Evolutionary conservation across 2,797 vertebrate species (phyloP).

Genomic region (Coregonus ussuriensis): DNA sequence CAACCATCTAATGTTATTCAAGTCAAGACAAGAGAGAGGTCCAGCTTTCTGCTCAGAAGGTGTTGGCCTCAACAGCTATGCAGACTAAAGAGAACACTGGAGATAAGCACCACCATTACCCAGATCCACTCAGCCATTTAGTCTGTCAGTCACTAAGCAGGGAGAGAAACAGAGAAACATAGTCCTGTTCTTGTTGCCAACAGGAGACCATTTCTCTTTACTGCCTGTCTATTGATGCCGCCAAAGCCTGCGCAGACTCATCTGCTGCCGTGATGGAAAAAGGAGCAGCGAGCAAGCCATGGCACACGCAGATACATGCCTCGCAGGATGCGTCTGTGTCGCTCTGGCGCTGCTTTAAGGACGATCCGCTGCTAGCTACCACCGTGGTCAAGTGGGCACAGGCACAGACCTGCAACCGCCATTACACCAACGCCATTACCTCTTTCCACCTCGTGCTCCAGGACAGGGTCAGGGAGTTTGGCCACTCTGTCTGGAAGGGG

Average conservation of each 20-base stretch:
- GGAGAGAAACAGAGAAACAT: background rate
- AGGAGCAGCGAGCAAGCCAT: background rate
- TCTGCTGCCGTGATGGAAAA: constrained; percentile 15
- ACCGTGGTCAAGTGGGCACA: constrained; percentile 1
- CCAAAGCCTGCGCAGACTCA: constrained; percentile 2
- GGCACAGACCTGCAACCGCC: constrained; percentile 27
- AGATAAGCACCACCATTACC: background rate
- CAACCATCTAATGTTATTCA: background rate
- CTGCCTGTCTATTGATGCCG: background rate
- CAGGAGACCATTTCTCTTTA: background rate
- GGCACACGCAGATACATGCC: constrained; percentile 4
- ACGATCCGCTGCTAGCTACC: background rate
- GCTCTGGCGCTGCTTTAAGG: background rate
- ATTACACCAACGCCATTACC: background rate
- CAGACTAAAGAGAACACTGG: background rate
- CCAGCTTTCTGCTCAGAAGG: background rate
- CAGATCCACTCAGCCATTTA: background rate
- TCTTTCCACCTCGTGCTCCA: background rate
- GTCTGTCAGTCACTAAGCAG: background rate
- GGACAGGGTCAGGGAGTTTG: background rate
- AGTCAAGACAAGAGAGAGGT: background rate
- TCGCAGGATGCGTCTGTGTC: background rate
- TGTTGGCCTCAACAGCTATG: background rate
- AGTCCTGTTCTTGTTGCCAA: background rate
- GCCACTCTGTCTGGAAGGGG: background rate